These are phyloP conservation scores for Archilochus colubris DNA, from an alignment of 2,113 vertebrate species.

Conservation along the genomic window DNA sequence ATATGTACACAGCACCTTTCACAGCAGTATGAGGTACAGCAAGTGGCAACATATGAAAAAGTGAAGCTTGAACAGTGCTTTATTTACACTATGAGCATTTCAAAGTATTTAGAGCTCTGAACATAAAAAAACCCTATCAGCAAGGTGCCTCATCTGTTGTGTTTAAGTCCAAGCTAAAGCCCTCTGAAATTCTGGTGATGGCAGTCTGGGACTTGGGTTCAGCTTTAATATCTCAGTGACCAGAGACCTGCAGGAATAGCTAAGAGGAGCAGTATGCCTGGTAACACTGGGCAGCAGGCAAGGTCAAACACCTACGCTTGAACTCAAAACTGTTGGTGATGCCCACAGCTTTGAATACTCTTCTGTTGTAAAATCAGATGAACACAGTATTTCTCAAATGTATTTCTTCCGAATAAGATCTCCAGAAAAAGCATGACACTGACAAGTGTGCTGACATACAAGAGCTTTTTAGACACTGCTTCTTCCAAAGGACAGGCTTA, in stretches of 20 bases:
- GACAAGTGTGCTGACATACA: background rate
- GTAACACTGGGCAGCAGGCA: accelerated
- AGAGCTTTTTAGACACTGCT: background rate
- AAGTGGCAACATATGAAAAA: background rate
- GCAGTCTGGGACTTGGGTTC: background rate
- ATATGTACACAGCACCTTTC: background rate
- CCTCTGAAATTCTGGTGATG: background rate
- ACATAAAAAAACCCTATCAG: background rate
- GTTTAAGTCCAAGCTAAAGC: background rate
- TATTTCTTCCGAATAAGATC: background rate
- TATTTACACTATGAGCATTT: background rate
- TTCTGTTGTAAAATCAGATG: background rate
- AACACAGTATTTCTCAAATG: background rate
- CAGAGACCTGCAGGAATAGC: background rate
- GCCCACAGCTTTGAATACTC: background rate
- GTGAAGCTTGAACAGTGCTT: background rate
- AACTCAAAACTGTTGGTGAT: background rate
- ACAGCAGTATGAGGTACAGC: background rate
- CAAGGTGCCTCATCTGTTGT: background rate
- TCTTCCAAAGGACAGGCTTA: background rate
- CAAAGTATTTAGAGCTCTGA: background rate
- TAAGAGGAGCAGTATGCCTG: accelerated
- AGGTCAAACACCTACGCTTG: accelerated
- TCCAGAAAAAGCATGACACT: background rate
- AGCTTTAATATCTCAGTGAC: background rate